Percentiles rank a stretch among this genome's conserved stretches.
Conservation (phyloP, 2,888 invertebrate species). For the Acrobasis repandana region DNA sequence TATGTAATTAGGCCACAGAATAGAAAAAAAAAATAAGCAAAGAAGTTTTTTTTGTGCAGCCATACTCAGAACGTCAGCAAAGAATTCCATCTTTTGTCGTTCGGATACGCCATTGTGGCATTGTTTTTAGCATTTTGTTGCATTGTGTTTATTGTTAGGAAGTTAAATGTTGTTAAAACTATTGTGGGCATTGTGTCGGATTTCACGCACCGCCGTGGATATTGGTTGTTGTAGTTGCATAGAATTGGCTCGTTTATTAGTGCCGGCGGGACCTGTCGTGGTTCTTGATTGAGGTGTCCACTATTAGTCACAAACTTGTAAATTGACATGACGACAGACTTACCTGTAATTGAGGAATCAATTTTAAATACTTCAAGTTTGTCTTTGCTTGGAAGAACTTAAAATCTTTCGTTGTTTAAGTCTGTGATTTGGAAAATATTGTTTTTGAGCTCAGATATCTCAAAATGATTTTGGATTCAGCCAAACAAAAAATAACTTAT, state of each 20-base stretch:
- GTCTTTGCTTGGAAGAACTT: not conserved
- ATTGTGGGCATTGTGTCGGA: slow-evolving; percentile 66
- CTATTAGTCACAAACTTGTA: slow-evolving; percentile 38
- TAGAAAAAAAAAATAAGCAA: slow-evolving; percentile 30
- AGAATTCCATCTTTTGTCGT: slow-evolving; percentile 54
- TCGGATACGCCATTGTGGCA: slow-evolving; percentile 54
- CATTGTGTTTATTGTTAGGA: slow-evolving; percentile 75
- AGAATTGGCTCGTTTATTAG: slow-evolving; percentile 76
- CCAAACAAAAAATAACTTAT: no score
- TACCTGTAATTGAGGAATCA: slow-evolving; percentile 20
- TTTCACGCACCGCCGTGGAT: slow-evolving; percentile 65
- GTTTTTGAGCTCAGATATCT: no score
- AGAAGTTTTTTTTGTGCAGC: slow-evolving; percentile 59
- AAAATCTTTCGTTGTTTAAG: no score
- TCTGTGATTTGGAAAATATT: no score
- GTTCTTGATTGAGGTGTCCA: slow-evolving; percentile 61
- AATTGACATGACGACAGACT: slow-evolving; percentile 8
- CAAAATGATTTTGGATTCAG: no score
- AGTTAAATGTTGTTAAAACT: slow-evolving; percentile 78
- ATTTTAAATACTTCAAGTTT: slow-evolving; percentile 14
- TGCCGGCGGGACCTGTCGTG: slow-evolving; percentile 66
- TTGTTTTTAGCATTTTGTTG: slow-evolving; percentile 69
- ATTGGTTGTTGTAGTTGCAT: slow-evolving; percentile 57
- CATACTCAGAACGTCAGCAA: slow-evolving; percentile 60
- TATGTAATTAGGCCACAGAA: slow-evolving; percentile 60